Evolutionary conservation across 2,797 vertebrate species (phyloP), one percentile per base, ranked within the genome.

Genomic region (Perodicticus potto): DNA sequence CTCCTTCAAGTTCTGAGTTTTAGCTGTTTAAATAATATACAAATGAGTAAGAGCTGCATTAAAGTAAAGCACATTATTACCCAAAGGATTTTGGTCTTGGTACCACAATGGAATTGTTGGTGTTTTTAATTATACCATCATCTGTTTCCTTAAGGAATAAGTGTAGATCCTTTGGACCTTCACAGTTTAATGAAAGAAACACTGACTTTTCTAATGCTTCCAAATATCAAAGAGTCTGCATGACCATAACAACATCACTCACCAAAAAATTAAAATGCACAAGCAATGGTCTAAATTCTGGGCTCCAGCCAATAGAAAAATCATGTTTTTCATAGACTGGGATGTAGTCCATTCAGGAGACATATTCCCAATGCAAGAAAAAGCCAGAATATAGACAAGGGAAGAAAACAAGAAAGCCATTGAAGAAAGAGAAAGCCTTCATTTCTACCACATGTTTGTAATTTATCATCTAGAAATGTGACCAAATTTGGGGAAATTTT

Each of bases 31-130:
- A 96, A 85, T 88, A 89, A 89, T 34, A 92, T 23, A 65, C 45
- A 90, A 83, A 89, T 49, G 73, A 76, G 17, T 32, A 90, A 93
- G 25, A 91, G 84, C 55, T 55, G 95, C 90, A 90, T 16, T 7
- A 97, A 95, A 49, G 88, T 87, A 82, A 95, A 92, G 43, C 17
- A 61, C 32, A 73, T 80, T 77, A 81, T 65, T 84, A 94, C 34
- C 78, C 61, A 65, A 81, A 94, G 67, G 27, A 76, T 49, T 95
- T 61, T 63, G 78, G 17, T 57, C 86, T 20, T 11, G 45, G 61
- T 2, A 22, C 29, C 59, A 73, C 40, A 92, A 90, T 37, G 93
- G 63, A 83, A 90, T 69, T n/a, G 70, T 29, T 61, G 22, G 2
- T 73, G 37, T 49, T 81, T 86, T 61, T 76, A 70, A 53, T 53